Conservation (phyloP, 2,888 invertebrate species). For the Caenorhabditis sp. region DNA sequence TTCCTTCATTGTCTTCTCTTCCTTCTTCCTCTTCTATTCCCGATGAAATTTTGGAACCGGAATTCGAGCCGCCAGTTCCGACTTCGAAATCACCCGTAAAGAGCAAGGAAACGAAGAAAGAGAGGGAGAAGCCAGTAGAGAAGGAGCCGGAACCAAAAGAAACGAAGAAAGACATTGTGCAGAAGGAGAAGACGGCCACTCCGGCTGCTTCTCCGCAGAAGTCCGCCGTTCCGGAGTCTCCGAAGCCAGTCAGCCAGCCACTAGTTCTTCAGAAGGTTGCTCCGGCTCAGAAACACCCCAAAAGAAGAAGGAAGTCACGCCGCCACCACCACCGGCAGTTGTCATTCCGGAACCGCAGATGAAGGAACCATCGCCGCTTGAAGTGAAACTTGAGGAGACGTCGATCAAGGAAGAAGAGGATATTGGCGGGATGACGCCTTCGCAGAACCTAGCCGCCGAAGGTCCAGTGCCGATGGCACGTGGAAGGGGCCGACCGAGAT, state of each 20-base stretch:
- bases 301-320: not conserved
- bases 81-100: too few relatives aligned
- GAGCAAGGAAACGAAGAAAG: not conserved
- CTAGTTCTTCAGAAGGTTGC: not conserved
- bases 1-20: too few relatives aligned
- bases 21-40: too few relatives aligned
- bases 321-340: too few relatives aligned
- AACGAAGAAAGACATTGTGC: not conserved
- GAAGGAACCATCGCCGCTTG: not conserved
- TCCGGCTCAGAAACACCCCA: not conserved
- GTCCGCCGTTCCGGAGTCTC: not conserved
- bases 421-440: too few relatives aligned
- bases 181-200: not conserved
- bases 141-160: not conserved
- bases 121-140: not conserved
- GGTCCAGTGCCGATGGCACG: not conserved
- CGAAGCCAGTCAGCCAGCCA: not conserved
- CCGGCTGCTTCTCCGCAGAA: too few relatives aligned
- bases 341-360: not conserved
- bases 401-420: not conserved
- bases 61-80: not conserved
- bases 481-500: slow-evolving; percentile 20
- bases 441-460: not conserved
- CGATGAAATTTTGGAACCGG: slow-evolving; percentile 36
- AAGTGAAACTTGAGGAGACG: slow-evolving; percentile 1